Base-by-base conservation (phyloP, 2,113 vertebrate genomes). In the Mungos mungo region DNA sequence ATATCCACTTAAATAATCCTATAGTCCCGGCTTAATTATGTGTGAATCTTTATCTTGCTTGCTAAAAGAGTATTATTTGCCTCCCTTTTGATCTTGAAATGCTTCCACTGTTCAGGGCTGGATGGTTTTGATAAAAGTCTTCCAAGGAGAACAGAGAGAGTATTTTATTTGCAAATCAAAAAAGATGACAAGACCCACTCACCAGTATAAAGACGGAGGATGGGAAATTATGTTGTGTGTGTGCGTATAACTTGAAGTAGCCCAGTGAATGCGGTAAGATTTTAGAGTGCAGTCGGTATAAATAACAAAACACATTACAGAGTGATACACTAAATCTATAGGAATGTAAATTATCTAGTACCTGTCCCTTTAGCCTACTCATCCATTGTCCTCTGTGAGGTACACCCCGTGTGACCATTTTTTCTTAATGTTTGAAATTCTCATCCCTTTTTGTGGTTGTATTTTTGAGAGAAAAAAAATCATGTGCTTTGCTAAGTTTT, bases 21-120 rank as follows among this genome's bases (percentile, higher is more conserved):
- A 81, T 95, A 94, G 84, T 92, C 76, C 90, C 33, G 21, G 76
- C 65, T 95, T 96, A 89, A 92, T 97, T 98, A 87, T 82, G 38
- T 97, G 91, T 95, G 82, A 96, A 93, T 97, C 63, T 93, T 88
- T 96, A 92, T 90, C 83, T 97, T 83, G 68, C 65, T 72, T 85
- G 45, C 86, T 93, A 25, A 95, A 81, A 91, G 41, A 65, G 15
- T 95, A 94, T 89, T 79, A 65, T 69, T 96, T 95, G 29, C 54
- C 80, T 88, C 81, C 69, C 71, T 96, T 97, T 96, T 97, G 65
- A 96, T 97, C 93, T 97, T 84, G 80, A 98, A 96, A 85, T 95
- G 29, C 65, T 97, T 89, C 41, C 41, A 81, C 94, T 68, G 50
- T 96, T 98, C 83, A 92, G 69, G 84, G 74, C 63, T 92, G 31